Conservation (phyloP, 2,888 invertebrate species). For the Xylocampa areola region DNA sequence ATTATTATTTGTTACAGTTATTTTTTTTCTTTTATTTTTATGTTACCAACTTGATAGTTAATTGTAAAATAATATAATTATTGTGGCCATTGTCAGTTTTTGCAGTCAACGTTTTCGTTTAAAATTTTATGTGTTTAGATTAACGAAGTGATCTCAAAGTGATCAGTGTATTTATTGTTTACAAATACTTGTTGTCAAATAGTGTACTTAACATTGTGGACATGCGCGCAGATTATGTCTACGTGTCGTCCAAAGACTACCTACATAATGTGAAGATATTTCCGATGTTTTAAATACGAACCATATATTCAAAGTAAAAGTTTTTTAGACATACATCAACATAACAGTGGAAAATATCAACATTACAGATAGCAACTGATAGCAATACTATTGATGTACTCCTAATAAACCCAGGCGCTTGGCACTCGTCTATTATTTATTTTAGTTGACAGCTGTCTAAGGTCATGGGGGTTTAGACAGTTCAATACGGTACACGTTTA, state of each 20-base stretch:
- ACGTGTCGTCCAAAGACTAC: constrained; percentile 35
- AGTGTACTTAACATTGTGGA: constrained; percentile 82
- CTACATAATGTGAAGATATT: constrained; percentile 33
- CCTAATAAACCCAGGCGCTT: too few species aligned
- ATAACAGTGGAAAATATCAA: constrained; percentile 4
- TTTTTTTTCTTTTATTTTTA: constrained; percentile 74
- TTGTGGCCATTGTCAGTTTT: constrained; percentile 83
- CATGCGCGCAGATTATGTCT: constrained; percentile 31
- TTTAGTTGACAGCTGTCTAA: too few species aligned
- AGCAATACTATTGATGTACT: too few species aligned
- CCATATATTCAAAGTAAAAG: background rate
- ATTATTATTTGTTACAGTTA: constrained; percentile 72
- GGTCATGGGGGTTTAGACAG: too few species aligned
- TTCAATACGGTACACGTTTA: too few species aligned
- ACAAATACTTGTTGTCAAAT: constrained; percentile 81
- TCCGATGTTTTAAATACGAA: constrained; percentile 39
- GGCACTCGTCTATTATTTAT: too few species aligned
- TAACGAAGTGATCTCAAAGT: constrained; percentile 87
- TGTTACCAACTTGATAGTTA: constrained; percentile 82
- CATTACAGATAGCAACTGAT: background rate
- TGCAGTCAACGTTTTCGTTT: constrained; percentile 75
- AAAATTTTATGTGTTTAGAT: constrained; percentile 83
- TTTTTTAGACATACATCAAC: background rate
- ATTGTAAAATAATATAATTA: constrained; percentile 72
- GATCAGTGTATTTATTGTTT: constrained; percentile 89